phyloP scores from a whole-genome alignment of 2,113 vertebrate genomes.

The Propithecus coquereli region DNA sequence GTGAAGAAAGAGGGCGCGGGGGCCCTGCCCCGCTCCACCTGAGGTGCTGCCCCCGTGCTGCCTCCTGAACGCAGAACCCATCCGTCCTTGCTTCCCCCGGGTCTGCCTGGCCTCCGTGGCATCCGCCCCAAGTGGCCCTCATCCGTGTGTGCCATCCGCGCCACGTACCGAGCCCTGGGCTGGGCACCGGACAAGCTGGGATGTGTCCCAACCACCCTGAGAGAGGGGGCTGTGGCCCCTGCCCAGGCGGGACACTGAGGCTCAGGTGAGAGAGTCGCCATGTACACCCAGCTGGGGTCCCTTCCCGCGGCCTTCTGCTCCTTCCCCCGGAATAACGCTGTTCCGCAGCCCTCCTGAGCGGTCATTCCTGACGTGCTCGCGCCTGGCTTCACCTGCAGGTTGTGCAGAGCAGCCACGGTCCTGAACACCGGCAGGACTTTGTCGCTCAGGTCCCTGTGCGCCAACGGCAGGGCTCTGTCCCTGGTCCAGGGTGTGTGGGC shows the following conservation, averaged over 20 bases:
- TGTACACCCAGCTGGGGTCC: too few species aligned
- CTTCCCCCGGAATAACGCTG: not conserved
- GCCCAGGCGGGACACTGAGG: not conserved
- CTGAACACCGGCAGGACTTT: not conserved
- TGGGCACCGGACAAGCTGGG: not conserved
- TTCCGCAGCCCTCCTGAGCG: not conserved
- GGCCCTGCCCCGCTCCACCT: too few species aligned
- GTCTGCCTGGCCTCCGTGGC: not conserved
- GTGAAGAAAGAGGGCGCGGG: not conserved
- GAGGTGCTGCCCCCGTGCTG: not conserved
- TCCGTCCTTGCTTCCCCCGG: not conserved
- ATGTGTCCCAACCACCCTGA: not conserved
- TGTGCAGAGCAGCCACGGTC: not conserved
- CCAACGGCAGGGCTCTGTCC: not conserved
- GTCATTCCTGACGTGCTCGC: not conserved
- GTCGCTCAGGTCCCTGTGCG: not conserved
- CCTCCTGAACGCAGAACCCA: not conserved
- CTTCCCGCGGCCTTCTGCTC: not conserved
- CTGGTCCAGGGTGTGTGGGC: not conserved
- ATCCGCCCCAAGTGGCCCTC: not conserved
- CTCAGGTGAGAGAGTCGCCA: not conserved
- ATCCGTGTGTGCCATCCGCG: not conserved
- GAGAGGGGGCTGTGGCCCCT: not conserved
- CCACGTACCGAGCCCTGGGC: not conserved
- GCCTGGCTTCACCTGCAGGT: not conserved